Evolutionary conservation across 2,113 vertebrate genomes (phyloP).

Genomic region (rat (Rattus norvegicus)): DNA sequence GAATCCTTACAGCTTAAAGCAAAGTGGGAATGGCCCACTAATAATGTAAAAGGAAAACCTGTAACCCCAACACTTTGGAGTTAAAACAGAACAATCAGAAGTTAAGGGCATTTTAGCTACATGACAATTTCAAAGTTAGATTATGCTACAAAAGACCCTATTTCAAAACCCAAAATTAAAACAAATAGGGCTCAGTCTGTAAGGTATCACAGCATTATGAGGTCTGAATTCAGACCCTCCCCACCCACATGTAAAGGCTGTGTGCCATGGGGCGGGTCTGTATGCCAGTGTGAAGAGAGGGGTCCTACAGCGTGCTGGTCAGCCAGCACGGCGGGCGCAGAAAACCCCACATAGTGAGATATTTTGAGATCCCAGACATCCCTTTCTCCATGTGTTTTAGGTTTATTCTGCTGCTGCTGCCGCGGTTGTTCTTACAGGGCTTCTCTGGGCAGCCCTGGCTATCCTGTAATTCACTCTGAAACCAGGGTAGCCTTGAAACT

Average conservation of each 20-base stretch:
- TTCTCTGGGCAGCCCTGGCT: neutral
- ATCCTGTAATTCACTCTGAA: neutral
- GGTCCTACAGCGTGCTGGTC: neutral
- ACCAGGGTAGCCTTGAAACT: neutral
- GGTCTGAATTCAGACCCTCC: neutral
- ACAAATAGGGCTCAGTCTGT: neutral
- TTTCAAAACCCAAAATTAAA: neutral
- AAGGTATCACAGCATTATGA: neutral
- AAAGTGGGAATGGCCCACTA: neutral
- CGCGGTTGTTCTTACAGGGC: neutral
- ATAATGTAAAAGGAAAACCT: neutral
- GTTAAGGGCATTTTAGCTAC: neutral
- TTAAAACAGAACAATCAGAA: neutral
- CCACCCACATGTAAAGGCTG: neutral
- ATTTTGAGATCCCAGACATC: neutral
- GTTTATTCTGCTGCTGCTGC: neutral
- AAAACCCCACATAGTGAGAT: neutral
- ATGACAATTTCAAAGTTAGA: neutral
- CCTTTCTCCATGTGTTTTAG: neutral
- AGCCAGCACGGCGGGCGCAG: neutral
- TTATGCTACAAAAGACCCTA: neutral
- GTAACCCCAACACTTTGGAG: neutral
- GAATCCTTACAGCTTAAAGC: neutral
- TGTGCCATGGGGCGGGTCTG: too few relatives aligned
- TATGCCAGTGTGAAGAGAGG: neutral